phyloP scores from a whole-genome alignment of 2,113 vertebrate genomes.

The Orthochromis indermauri region DNA sequence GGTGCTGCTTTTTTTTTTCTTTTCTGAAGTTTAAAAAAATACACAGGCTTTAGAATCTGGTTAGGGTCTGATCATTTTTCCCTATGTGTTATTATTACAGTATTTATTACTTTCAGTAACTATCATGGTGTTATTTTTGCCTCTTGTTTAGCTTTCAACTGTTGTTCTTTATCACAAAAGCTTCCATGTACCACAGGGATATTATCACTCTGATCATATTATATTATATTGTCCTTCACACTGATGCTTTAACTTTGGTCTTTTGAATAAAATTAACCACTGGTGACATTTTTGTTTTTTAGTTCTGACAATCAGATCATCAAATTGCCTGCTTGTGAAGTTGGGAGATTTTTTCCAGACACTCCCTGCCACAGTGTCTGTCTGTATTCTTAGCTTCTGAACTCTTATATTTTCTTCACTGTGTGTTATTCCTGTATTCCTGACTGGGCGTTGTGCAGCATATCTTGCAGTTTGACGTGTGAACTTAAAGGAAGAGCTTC shows the following conservation, averaged over 20 bases:
- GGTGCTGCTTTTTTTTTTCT: background rate
- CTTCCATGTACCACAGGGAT: background rate
- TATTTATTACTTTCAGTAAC: background rate
- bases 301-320: background rate
- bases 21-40: background rate
- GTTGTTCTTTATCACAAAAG: background rate
- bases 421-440: constrained; percentile 16
- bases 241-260: background rate
- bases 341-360: background rate
- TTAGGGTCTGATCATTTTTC: background rate
- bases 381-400: background rate
- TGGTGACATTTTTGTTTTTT: background rate
- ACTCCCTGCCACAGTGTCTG: background rate
- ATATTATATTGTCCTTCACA: background rate
- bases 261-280: background rate
- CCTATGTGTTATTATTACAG: background rate
- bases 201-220: background rate
- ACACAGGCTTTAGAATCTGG: background rate
- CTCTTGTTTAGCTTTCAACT: background rate
- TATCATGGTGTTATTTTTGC: background rate
- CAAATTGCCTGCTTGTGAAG: background rate
- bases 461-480: background rate
- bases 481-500: constrained; percentile 25
- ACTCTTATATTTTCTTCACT: background rate
- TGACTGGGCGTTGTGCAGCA: background rate